A percentile compares a stretch with the other conserved stretches of the same genome.
Conservation (phyloP, 30 jellyfish, hydroid and myxozoan species). For the Aurelia sp. region DNA sequence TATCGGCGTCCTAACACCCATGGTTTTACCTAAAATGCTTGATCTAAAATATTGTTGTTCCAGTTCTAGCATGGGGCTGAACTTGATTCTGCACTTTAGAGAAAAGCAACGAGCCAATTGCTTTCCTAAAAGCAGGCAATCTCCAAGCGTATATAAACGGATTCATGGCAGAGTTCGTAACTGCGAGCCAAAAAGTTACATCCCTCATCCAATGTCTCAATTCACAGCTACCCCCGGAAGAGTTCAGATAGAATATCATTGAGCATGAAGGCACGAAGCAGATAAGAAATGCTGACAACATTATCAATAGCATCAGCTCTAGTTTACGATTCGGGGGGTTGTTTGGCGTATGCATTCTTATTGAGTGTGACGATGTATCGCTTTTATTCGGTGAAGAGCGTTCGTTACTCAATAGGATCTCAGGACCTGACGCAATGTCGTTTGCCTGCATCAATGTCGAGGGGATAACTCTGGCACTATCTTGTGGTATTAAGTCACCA, state of each 20-base stretch:
- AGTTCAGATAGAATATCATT: conserved; percentile 47
- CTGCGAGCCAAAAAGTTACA: conserved; percentile 44
- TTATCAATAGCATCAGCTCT: conserved; percentile 30
- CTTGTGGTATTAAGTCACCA: too few relatives aligned
- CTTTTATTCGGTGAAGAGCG: not conserved
- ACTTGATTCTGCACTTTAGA: conserved; percentile 17
- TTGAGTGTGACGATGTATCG: conserved; percentile 3
- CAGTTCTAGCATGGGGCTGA: conserved; percentile 1
- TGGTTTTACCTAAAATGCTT: too few relatives aligned
- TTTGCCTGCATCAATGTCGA: too few relatives aligned
- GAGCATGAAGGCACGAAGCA: conserved; percentile 63
- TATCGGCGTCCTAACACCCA: too few relatives aligned
- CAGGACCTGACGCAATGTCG: too few relatives aligned
- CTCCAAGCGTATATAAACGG: conserved; percentile 71
- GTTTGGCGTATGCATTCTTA: conserved; percentile 22
- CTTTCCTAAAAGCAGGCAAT: conserved; percentile 49
- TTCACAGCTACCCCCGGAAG: conserved; percentile 37
- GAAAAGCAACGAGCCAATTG: conserved; percentile 17
- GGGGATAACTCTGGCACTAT: too few relatives aligned
- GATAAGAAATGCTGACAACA: conserved; percentile 39
- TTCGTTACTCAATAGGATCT: too few relatives aligned
- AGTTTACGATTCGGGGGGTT: conserved; percentile 27
- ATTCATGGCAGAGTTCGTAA: conserved; percentile 53
- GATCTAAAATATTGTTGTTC: too few relatives aligned
- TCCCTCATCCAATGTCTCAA: conserved; percentile 65